Evolutionary conservation across 53 echinoderm and acorn worm genomes (phyloP).

Genomic region (Luidia sarsii): DNA sequence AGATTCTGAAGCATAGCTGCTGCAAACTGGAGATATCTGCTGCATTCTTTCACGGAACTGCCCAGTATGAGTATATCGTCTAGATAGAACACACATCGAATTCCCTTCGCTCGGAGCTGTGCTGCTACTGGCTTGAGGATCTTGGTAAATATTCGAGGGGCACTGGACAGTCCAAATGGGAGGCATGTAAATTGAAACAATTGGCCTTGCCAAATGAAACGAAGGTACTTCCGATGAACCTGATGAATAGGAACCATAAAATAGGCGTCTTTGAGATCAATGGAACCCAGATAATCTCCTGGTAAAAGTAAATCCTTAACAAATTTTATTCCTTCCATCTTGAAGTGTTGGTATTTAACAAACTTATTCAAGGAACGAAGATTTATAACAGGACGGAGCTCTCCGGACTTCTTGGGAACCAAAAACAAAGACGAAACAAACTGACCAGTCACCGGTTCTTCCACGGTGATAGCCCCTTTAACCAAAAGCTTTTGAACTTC

Average conservation of each 20-base stretch:
- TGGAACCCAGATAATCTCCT: conserved; percentile 1
- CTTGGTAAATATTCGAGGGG: conserved; percentile 52
- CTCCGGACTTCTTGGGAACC: neutral
- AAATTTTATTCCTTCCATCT: neutral
- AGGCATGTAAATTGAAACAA: conserved; percentile 43
- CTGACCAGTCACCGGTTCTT: neutral
- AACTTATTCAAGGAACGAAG: neutral
- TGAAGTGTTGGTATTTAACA: conserved; percentile 24
- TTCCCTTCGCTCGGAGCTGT: conserved; percentile 2
- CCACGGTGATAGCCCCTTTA: conserved; percentile 15
- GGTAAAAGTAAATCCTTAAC: neutral
- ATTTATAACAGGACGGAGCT: neutral
- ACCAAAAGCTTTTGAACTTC: conserved; percentile 8
- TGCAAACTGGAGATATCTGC: neutral
- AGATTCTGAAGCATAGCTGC: neutral
- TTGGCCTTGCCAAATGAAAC: conserved; percentile 33
- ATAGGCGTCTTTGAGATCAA: too few species aligned
- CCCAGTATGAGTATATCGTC: neutral
- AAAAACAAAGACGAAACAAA: conserved; percentile 1
- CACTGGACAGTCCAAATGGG: conserved; percentile 38
- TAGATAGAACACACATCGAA: conserved; percentile 22
- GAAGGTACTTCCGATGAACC: conserved; percentile 23
- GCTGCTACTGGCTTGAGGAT: conserved; percentile 50
- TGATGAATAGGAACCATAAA: too few species aligned
- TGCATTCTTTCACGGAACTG: conserved; percentile 6